Conservation (phyloP, 2,888 invertebrate species). For the Aphidius colemani region DNA sequence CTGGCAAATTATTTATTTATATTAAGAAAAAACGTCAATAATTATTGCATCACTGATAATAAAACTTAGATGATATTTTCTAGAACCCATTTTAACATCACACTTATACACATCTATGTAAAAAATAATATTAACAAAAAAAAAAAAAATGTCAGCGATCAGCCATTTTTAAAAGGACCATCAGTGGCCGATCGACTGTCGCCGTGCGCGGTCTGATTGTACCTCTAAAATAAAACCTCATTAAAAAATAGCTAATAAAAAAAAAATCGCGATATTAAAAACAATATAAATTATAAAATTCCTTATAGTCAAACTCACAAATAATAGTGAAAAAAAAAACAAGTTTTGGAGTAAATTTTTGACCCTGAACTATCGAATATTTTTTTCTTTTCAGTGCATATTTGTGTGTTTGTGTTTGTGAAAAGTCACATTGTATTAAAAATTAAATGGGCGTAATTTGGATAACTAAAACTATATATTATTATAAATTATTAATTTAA, state of each 20-base stretch:
- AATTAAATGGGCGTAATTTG: neutral
- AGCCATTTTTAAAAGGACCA: conserved; percentile 38
- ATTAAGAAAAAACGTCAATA: too few species aligned
- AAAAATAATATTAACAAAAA: too few species aligned
- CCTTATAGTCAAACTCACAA: neutral
- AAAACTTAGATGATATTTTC: too few species aligned
- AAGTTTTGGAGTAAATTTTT: too few species aligned
- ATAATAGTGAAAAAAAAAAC: too few species aligned
- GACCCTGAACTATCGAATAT: too few species aligned
- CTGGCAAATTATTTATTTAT: too few species aligned
- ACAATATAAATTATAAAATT: neutral
- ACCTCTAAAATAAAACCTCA: neutral
- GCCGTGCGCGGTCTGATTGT: conserved; percentile 22
- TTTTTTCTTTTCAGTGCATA: too few species aligned
- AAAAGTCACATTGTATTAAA: neutral
- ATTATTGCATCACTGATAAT: too few species aligned
- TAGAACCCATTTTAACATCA: too few species aligned
- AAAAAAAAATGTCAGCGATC: neutral
- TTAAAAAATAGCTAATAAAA: neutral
- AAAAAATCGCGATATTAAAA: neutral
- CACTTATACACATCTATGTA: too few species aligned
- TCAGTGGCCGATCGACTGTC: conserved; percentile 34
- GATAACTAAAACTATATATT: conserved; percentile 7
- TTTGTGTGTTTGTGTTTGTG: neutral
- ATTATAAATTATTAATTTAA: conserved; percentile 1